phyloP scores from a whole-genome alignment of 2,113 vertebrate species.

The Larimichthys polyactis region DNA sequence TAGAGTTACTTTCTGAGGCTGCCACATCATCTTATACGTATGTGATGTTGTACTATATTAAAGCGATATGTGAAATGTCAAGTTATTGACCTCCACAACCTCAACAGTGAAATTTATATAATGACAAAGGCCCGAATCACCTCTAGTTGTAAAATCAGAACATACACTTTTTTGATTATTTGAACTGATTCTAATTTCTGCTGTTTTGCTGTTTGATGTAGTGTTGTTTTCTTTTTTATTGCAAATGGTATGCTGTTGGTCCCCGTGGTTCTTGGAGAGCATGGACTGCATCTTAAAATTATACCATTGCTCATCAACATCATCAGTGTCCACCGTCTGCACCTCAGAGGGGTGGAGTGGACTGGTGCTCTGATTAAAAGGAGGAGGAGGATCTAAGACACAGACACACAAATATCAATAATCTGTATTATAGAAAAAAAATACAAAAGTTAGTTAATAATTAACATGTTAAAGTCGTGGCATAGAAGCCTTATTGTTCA shows the following conservation, averaged over 20 bases:
- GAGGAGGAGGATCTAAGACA: not conserved
- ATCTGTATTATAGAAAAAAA: not conserved
- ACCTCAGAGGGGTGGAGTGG: not conserved
- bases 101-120: not conserved
- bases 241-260: not conserved
- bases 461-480: not conserved
- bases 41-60: not conserved
- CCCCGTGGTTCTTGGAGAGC: not conserved
- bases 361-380: not conserved
- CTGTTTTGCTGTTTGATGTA: not conserved
- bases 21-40: not conserved
- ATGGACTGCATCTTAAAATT: not conserved
- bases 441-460: not conserved
- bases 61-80: not conserved
- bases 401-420: not conserved
- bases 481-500: not conserved
- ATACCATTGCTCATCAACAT: not conserved
- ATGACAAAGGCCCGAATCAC: not conserved
- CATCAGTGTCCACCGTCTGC: not conserved
- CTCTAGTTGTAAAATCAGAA: too few relatives aligned
- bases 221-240: slow-evolving; percentile 4
- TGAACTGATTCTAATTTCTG: not conserved
- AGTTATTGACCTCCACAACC: not conserved
- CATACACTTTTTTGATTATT: too few relatives aligned
- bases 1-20: not conserved